phyloP scores from a whole-genome alignment of 2,888 invertebrate species.

The Andrena dorsata region DNA sequence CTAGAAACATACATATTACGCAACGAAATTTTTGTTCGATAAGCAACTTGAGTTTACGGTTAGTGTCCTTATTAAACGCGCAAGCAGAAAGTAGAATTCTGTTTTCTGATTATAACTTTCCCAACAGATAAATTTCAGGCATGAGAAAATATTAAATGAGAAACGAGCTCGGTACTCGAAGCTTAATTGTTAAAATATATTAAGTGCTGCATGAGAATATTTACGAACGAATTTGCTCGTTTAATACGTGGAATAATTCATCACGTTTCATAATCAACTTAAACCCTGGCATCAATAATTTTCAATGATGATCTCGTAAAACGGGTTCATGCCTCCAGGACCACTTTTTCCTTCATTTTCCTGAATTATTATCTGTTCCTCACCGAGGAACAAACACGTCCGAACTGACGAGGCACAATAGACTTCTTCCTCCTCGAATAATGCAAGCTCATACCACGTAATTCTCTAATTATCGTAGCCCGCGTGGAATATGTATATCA shows the following conservation, averaged over 20 bases:
- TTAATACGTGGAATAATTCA: constrained; percentile 3
- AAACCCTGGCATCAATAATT: constrained; percentile 14
- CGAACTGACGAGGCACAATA: background rate
- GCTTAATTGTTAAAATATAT: background rate
- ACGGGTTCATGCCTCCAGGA: background rate
- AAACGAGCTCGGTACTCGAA: too few relatives aligned
- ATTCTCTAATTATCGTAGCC: constrained; percentile 44
- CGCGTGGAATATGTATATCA: constrained; percentile 39
- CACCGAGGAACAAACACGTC: constrained; percentile 7
- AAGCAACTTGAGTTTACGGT: background rate
- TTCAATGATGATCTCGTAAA: constrained; percentile 29
- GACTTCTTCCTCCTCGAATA: constrained; percentile 11
- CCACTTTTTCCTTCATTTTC: constrained; percentile 33
- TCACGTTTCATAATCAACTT: background rate
- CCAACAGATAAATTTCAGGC: background rate
- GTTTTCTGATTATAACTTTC: background rate
- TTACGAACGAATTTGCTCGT: background rate
- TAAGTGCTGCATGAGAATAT: background rate
- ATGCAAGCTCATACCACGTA: constrained; percentile 15
- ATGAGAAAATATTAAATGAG: background rate
- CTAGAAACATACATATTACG: background rate
- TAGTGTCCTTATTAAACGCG: too few relatives aligned
- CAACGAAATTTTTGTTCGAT: background rate
- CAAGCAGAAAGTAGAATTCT: too few relatives aligned
- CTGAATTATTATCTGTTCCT: constrained; percentile 21